phyloP scores from a whole-genome alignment of 2,797 vertebrate genomes.

The Oreochromis mossambicus region DNA sequence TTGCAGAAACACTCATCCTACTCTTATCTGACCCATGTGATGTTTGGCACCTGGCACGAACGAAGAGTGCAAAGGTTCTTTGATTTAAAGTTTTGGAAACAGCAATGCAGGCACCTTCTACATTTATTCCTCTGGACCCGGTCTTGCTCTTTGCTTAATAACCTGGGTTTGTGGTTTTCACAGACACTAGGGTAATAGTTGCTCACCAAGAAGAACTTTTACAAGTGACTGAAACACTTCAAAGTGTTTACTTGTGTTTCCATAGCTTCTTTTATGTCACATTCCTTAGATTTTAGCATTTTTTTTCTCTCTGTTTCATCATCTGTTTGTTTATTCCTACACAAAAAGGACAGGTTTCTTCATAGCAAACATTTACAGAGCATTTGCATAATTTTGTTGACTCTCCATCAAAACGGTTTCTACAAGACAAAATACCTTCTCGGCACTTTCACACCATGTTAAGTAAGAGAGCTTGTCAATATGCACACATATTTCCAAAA shows the following conservation, averaged over 20 bases:
- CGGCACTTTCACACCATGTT: constrained; percentile 17
- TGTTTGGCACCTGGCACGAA: constrained; percentile 14
- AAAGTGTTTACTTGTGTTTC: neutral
- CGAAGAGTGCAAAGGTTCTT: constrained; percentile 2
- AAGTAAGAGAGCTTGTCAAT: neutral
- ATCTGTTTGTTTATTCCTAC: neutral
- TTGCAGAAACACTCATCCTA: constrained; percentile 30
- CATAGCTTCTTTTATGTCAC: neutral
- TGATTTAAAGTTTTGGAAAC: neutral
- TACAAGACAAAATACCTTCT: neutral
- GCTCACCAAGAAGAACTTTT: neutral
- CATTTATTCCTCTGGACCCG: neutral
- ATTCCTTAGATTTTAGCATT: neutral
- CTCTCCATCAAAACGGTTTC: constrained; percentile 7
- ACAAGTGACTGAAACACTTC: neutral
- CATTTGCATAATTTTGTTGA: constrained; percentile 35
- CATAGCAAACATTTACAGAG: neutral
- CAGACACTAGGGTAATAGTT: constrained; percentile 5
- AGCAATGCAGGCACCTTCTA: neutral
- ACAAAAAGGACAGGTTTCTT: neutral
- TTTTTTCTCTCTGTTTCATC: neutral
- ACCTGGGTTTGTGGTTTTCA: neutral
- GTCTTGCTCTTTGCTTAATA: constrained; percentile 2
- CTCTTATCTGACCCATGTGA: constrained; percentile 54
- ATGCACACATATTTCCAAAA: constrained; percentile 38